These are phyloP conservation scores for Graptemys geographica DNA, from an alignment of 2,797 vertebrate species.

Conservation along the genomic window DNA sequence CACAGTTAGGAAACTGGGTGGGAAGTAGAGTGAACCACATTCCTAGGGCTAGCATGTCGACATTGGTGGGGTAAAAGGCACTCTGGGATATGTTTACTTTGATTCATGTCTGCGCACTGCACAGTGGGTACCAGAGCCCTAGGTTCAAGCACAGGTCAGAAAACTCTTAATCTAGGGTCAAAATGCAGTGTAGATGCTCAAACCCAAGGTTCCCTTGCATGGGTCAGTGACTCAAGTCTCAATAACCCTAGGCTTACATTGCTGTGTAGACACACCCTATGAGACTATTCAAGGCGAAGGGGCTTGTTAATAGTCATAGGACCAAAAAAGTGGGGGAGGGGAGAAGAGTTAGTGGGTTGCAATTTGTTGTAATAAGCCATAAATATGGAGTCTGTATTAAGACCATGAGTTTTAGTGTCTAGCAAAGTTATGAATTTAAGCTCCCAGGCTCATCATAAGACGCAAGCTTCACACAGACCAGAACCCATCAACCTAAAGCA, in stretches of 20 bases:
- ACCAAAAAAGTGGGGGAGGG: background rate
- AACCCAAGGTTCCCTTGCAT: background rate
- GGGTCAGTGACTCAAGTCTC: background rate
- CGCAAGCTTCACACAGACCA: background rate
- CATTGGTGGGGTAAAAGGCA: background rate
- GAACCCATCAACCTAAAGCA: background rate
- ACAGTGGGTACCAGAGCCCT: background rate
- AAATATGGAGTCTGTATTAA: background rate
- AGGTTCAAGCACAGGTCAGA: background rate
- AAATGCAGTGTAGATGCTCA: background rate
- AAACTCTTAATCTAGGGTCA: background rate
- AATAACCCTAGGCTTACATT: background rate
- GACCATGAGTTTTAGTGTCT: background rate
- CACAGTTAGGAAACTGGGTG: background rate
- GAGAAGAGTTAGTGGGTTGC: too few species aligned
- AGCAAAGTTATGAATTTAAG: background rate
- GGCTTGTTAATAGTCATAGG: background rate
- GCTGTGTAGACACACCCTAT: background rate
- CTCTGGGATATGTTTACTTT: background rate
- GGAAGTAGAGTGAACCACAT: too few species aligned
- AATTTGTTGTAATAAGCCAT: background rate
- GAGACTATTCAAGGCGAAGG: too few species aligned
- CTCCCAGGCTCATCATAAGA: background rate
- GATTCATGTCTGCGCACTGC: background rate
- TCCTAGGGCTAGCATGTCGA: background rate